Evolutionary conservation across 2,797 vertebrate genomes (phyloP), one percentile per base, ranked within the genome.

Genomic region (Phoebastria nigripes): DNA sequence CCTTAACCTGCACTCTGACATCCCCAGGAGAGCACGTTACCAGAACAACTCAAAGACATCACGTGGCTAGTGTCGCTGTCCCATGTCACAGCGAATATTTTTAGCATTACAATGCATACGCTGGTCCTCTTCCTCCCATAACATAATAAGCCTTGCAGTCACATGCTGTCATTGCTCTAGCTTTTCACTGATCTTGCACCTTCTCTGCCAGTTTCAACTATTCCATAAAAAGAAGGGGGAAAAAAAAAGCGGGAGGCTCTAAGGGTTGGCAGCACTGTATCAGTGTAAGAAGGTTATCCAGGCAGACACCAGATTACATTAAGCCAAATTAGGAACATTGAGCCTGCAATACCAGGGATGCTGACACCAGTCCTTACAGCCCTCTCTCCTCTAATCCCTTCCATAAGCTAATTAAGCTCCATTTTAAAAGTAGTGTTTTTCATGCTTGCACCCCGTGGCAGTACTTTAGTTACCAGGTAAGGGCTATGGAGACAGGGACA

Each of bases 271-370:
- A 95, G 82, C 56, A 44, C 37, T 41, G 6, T 83, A 71, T 42
- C 81, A 76, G 62, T 11, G n/a, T 77, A 89, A 87, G 33, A 49
- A 88, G 26, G 73, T 93, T 87, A 90, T 44, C 16, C 69, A 78
- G 52, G 35, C 65, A 86, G 35, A 67, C 41, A 93, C 37, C 46
- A 88, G 82, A 81, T 91, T 76, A 88, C 65, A 74, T 85, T 74
- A 95, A 88, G 0, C 11, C 0, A 0, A 93, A 96, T 90, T 79
- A 96, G 37, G 56, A 94, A 88, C 56, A 56, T 41, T 1, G 8
- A 67, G 87, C 49, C 29, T 15, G 8, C 33, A 74, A 49, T 16
- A 83, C 3, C 54, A 92, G 49, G 56, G 49, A 78, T 1, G 10
- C 63, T 93, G 44, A 67, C n/a, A 72, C 4, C 29, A 65, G 35